Conservation (phyloP, 2,797 vertebrate genomes). For the Brachyalestes nurse region DNA sequence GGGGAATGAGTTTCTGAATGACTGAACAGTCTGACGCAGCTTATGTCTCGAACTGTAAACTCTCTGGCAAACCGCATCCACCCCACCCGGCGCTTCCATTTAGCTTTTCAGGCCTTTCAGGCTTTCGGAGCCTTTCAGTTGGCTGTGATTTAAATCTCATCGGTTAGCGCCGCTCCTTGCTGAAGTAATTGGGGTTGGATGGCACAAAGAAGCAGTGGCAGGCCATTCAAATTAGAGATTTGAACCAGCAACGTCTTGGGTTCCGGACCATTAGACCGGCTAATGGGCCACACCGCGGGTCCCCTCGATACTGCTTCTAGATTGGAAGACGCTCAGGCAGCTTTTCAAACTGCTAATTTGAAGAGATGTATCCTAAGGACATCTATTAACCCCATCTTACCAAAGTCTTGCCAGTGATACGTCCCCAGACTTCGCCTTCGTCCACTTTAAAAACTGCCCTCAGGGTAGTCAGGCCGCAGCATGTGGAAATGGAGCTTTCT, state of each 20-base stretch:
- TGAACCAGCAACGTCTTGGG: not conserved
- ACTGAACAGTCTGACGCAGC: slow-evolving; percentile 27
- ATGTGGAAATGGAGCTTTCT: not conserved
- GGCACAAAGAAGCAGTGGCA: slow-evolving; percentile 21
- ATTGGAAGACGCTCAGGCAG: not conserved
- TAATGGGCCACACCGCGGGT: slow-evolving; percentile 11
- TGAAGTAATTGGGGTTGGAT: slow-evolving; percentile 31
- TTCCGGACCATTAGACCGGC: slow-evolving; percentile 2
- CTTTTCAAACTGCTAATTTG: not conserved
- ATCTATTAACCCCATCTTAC: not conserved
- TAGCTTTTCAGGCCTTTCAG: slow-evolving; percentile 42
- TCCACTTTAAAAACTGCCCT: not conserved
- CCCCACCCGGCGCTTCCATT: slow-evolving; percentile 11
- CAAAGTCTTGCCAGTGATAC: not conserved
- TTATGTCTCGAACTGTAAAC: slow-evolving; percentile 40
- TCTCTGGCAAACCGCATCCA: slow-evolving; percentile 14
- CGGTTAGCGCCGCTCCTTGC: slow-evolving; percentile 31
- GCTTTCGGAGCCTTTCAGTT: slow-evolving; percentile 19
- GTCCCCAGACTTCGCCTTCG: not conserved
- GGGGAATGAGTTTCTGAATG: slow-evolving; percentile 42
- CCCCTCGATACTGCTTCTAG: slow-evolving; percentile 1
- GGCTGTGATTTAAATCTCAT: slow-evolving; percentile 45
- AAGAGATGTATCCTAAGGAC: not conserved
- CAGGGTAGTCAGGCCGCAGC: no score
- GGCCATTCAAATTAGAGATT: slow-evolving; percentile 20